phyloP scores from a whole-genome alignment of 2,888 invertebrate genomes.

The Oxytorus armatus region DNA sequence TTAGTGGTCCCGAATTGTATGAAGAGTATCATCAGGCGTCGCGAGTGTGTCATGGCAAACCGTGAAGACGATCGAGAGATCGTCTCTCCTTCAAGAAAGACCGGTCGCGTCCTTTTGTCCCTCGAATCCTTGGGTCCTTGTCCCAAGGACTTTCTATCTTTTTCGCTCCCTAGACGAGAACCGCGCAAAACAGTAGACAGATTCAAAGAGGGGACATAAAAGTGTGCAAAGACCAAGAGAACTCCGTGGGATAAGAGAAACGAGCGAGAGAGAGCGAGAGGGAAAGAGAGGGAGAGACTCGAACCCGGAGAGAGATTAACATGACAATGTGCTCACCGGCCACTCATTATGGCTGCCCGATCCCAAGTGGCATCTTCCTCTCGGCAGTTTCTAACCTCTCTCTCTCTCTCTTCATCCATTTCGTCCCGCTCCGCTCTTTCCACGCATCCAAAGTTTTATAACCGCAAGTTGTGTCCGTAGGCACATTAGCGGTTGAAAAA shows the following conservation, averaged over 20 bases:
- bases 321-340: slow-evolving; percentile 82
- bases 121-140: slow-evolving; percentile 73
- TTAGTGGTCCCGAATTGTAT: slow-evolving; percentile 39
- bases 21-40: slow-evolving; percentile 46
- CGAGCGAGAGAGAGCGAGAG: slow-evolving; percentile 11
- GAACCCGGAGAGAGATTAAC: slow-evolving; percentile 78
- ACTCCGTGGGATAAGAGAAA: slow-evolving; percentile 1
- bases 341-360: slow-evolving; percentile 81
- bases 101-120: slow-evolving; percentile 82
- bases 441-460: slow-evolving; percentile 12
- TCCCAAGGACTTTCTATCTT: slow-evolving; percentile 65
- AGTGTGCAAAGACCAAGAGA: slow-evolving; percentile 8
- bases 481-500: background rate
- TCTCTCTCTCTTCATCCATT: slow-evolving; percentile 49
- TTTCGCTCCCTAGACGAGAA: slow-evolving; percentile 69
- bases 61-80: slow-evolving; percentile 20
- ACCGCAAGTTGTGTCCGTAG: slow-evolving; percentile 15
- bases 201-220: slow-evolving; percentile 42
- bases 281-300: slow-evolving; percentile 53
- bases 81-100: slow-evolving; percentile 73
- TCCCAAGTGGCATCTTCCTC: slow-evolving; percentile 68
- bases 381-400: slow-evolving; percentile 50
- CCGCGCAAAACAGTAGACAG: slow-evolving; percentile 65
- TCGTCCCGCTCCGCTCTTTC: slow-evolving; percentile 30
- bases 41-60: slow-evolving; percentile 13